Conservation (phyloP, 2,888 invertebrate species). For the Alloscopus bannaensis region DNA sequence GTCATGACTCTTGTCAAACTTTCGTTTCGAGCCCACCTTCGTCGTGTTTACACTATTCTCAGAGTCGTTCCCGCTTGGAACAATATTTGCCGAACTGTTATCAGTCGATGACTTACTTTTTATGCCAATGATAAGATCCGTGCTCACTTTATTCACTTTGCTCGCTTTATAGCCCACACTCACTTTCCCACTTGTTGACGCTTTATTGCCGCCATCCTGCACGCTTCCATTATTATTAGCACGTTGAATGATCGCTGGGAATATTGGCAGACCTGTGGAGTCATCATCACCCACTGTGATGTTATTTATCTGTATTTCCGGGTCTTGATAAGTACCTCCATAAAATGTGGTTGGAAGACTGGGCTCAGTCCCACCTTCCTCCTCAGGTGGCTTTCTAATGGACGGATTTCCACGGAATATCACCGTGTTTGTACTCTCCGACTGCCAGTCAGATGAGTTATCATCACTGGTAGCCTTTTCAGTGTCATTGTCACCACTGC, state of each 20-base stretch:
- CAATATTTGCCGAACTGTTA: constrained; percentile 18
- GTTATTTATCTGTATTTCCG: constrained; percentile 68
- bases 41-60: constrained; percentile 13
- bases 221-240: background rate
- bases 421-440: constrained; percentile 70
- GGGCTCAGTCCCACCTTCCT: constrained; percentile 27
- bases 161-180: constrained; percentile 56
- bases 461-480: constrained; percentile 58
- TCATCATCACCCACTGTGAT: constrained; percentile 44
- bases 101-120: constrained; percentile 51
- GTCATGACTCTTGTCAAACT: constrained; percentile 57
- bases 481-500: constrained; percentile 60
- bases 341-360: constrained; percentile 17
- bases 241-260: background rate
- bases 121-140: constrained; percentile 61
- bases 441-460: constrained; percentile 67
- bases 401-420: constrained; percentile 60
- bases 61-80: background rate
- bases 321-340: constrained; percentile 45
- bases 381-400: background rate
- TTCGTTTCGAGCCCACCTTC: constrained; percentile 60
- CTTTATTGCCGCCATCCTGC: constrained; percentile 10
- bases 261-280: too few relatives aligned
- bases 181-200: constrained; percentile 32
- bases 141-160: constrained; percentile 60